Conservation (phyloP, 2,113 vertebrate genomes). For the Cyprinodon variegatus region DNA sequence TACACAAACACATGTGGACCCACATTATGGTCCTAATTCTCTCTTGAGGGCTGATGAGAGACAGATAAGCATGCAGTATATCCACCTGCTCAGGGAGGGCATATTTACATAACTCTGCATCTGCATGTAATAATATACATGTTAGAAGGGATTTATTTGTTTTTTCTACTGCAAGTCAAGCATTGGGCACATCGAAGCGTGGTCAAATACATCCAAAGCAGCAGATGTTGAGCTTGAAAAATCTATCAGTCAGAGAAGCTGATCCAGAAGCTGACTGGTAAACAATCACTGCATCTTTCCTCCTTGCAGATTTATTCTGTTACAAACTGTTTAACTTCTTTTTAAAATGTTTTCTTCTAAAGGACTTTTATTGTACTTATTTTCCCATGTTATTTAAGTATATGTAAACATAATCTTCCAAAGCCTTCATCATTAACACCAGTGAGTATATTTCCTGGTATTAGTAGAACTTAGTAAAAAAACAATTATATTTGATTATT, state of each 20-base stretch:
- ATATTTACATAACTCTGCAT: conserved; percentile 6
- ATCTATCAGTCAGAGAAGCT: no score
- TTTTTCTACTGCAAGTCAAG: no score
- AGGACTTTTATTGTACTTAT: no score
- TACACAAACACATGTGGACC: conserved; percentile 13
- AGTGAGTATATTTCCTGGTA: no score
- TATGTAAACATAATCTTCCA: background rate
- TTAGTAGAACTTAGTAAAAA: no score
- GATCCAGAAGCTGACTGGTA: no score
- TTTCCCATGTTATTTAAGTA: no score
- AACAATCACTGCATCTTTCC: no score
- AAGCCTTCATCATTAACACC: background rate
- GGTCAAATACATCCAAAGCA: no score
- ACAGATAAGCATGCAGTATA: conserved; percentile 22
- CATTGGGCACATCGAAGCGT: no score
- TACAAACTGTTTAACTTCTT: background rate
- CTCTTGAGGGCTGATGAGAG: conserved; percentile 39
- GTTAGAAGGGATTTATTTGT: conserved; percentile 9
- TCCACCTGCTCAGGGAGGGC: conserved; percentile 30
- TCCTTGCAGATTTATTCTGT: background rate
- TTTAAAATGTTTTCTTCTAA: background rate
- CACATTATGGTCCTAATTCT: conserved; percentile 28
- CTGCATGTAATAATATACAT: background rate
- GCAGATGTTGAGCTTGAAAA: no score
- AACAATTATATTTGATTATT: no score